These are phyloP conservation scores for Chelonia mydas DNA, from an alignment of 2,797 vertebrate species.

Conservation along the genomic window DNA sequence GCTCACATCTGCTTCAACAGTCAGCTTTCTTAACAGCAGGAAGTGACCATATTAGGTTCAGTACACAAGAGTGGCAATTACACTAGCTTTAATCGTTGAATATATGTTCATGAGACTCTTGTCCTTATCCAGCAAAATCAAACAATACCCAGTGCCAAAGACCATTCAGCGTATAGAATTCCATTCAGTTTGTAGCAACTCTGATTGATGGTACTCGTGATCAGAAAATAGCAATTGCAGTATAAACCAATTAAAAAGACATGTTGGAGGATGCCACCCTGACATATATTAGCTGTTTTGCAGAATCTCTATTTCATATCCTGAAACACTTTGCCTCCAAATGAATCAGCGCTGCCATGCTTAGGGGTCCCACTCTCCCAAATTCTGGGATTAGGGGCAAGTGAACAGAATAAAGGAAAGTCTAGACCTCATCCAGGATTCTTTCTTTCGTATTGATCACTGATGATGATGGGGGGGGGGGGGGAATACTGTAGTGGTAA, in stretches of 20 bases:
- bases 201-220: background rate
- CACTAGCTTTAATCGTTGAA: background rate
- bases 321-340: rapidly evolving
- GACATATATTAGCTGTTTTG: background rate
- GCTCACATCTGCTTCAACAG: background rate
- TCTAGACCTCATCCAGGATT: background rate
- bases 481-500: no score
- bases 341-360: rapidly evolving
- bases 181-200: background rate
- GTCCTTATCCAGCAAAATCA: background rate
- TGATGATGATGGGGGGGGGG: no score
- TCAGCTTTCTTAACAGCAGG: background rate
- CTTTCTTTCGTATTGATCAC: background rate
- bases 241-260: background rate
- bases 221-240: background rate
- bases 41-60: background rate
- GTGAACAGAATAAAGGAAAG: background rate
- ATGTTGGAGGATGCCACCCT: background rate
- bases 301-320: background rate
- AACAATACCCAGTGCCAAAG: background rate
- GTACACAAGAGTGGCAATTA: rapidly evolving
- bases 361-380: rapidly evolving
- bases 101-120: background rate
- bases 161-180: rapidly evolving
- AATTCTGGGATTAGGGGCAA: background rate